phyloP scores from a whole-genome alignment of 2,888 invertebrate genomes.

The Seira ritae region DNA sequence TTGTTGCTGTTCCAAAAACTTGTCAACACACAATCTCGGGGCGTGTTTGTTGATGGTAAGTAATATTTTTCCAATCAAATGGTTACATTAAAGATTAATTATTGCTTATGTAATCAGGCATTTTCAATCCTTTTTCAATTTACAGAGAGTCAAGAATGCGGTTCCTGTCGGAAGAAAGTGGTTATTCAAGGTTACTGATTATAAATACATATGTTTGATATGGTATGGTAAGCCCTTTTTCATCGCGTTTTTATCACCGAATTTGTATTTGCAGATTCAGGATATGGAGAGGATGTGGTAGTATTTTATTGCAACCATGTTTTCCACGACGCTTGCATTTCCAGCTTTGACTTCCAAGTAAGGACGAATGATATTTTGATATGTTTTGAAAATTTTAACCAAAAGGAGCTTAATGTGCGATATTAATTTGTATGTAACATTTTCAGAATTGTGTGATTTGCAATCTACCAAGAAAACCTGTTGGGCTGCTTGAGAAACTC shows the following conservation, averaged over 20 bases:
- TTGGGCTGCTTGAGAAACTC: constrained; percentile 70
- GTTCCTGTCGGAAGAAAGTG: constrained; percentile 86
- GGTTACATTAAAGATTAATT: neutral
- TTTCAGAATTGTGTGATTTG: constrained; percentile 79
- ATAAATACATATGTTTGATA: neutral
- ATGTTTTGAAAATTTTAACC: constrained; percentile 5
- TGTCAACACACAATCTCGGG: constrained; percentile 86
- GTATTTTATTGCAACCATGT: constrained; percentile 93
- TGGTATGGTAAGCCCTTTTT: neutral
- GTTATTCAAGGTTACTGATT: constrained; percentile 81
- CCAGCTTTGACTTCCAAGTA: constrained; percentile 73
- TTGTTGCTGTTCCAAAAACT: constrained; percentile 90
- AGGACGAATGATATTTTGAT: too few relatives aligned
- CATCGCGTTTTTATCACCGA: neutral
- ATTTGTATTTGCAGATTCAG: constrained; percentile 80
- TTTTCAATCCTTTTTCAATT: constrained; percentile 74
- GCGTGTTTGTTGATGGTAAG: constrained; percentile 82
- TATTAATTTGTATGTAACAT: constrained; percentile 64
- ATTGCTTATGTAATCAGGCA: neutral
- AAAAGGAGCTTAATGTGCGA: too few relatives aligned
- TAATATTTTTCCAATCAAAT: constrained; percentile 30
- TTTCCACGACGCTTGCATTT: constrained; percentile 91
- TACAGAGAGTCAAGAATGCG: constrained; percentile 86
- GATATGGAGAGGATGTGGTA: constrained; percentile 83
- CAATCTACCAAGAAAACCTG: constrained; percentile 74